A percentile compares a stretch with the other conserved stretches of the same genome.
These are phyloP conservation scores for Metridium senile DNA, from an alignment of 92 coral and sea anemone species.

Conservation along the genomic window DNA sequence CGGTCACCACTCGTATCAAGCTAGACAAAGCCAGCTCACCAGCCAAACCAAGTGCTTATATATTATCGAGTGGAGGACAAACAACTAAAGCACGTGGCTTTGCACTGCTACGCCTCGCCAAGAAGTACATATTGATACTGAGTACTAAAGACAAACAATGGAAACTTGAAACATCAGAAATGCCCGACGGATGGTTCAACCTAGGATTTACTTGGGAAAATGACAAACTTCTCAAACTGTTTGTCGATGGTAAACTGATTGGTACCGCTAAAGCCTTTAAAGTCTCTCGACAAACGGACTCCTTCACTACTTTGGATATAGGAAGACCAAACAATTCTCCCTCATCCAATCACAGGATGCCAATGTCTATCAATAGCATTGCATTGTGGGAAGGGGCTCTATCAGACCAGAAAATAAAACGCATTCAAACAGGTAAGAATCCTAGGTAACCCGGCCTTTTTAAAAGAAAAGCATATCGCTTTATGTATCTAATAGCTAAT, in stretches of 20 bases:
- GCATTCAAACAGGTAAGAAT: constrained; percentile 45
- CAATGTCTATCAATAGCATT: constrained; percentile 47
- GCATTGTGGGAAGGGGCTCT: constrained; percentile 81
- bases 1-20: constrained; percentile 61
- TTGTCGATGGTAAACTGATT: constrained; percentile 65
- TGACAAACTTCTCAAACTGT: constrained; percentile 59
- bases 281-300: constrained; percentile 77
- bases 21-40: constrained; percentile 49
- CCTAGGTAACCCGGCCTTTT: too few species aligned
- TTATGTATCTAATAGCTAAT: too few species aligned
- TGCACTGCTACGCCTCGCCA: constrained; percentile 68
- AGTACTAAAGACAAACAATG: constrained; percentile 78
- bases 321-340: constrained; percentile 84
- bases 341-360: constrained; percentile 57
- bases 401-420: constrained; percentile 49
- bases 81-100: constrained; percentile 85
- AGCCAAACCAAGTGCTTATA: constrained; percentile 62
- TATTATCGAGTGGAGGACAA: constrained; percentile 87
- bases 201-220: constrained; percentile 84
- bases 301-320: constrained; percentile 62
- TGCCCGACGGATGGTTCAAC: constrained; percentile 85
- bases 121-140: constrained; percentile 71
- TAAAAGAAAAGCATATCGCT: too few species aligned
- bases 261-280: constrained; percentile 50
- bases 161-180: constrained; percentile 69